Percentiles rank a stretch among this genome's conserved stretches.
Conservation (phyloP, 2,113 vertebrate species). For the Pithys albifrons region DNA sequence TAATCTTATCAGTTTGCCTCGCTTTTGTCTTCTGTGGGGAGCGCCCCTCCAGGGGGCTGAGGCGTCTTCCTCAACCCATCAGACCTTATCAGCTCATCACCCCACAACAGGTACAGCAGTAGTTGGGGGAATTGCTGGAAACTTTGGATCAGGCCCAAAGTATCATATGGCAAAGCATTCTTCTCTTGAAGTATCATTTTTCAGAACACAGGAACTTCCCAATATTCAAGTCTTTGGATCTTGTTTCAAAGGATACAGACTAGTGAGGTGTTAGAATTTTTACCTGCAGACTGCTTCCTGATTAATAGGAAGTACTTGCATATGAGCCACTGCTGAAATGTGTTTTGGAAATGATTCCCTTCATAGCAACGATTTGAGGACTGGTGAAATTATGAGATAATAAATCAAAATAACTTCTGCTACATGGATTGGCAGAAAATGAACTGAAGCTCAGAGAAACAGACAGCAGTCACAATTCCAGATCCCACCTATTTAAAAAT, state of each 20-base stretch:
- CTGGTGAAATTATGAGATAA: neutral
- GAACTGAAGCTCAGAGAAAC: neutral
- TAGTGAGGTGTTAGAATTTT: neutral
- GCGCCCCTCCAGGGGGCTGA: no score
- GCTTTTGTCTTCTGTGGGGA: no score
- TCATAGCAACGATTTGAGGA: neutral
- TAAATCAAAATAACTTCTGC: neutral
- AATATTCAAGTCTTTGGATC: neutral
- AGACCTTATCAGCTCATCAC: no score
- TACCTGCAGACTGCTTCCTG: neutral
- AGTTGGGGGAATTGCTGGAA: neutral
- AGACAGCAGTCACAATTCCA: neutral
- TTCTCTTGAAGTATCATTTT: neutral
- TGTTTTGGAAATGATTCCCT: neutral
- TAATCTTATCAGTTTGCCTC: no score
- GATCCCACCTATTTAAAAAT: neutral
- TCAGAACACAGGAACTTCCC: neutral
- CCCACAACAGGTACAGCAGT: neutral
- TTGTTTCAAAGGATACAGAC: neutral
- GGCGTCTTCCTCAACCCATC: no score
- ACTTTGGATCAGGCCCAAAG: neutral
- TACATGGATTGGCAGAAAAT: neutral
- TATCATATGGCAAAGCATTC: neutral
- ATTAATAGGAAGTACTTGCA: neutral
- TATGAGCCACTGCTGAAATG: neutral